Conservation (phyloP, 2,113 vertebrate species). For the Rhinopomastus cyanomelas region DNA sequence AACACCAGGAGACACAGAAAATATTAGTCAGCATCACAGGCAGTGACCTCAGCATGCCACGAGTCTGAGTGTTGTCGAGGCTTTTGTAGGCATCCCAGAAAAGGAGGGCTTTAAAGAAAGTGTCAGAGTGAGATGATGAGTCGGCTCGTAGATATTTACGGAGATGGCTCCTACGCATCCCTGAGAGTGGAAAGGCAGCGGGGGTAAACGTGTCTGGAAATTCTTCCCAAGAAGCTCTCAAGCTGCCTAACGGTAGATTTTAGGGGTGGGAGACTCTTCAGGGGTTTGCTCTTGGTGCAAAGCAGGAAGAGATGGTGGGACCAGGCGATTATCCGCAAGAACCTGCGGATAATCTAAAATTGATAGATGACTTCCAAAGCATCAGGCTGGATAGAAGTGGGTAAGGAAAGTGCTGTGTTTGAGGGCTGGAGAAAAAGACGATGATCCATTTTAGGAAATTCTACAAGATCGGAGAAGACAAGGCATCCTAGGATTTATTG, state of each 20-base stretch:
- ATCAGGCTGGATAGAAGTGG: not conserved
- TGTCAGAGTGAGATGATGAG: not conserved
- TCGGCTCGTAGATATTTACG: not conserved
- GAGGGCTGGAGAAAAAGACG: not conserved
- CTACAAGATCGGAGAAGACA: not conserved
- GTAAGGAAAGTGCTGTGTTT: not conserved
- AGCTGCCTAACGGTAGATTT: not conserved
- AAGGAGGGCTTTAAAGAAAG: not conserved
- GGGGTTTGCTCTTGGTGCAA: not conserved
- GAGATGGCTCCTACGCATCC: not conserved
- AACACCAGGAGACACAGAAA: conserved; percentile 61
- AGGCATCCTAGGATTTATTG: not conserved
- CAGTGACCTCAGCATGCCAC: conserved; percentile 53
- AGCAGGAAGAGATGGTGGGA: not conserved
- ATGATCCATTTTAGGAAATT: not conserved
- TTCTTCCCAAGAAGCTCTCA: not conserved
- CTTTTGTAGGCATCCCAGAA: conserved; percentile 18
- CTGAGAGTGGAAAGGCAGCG: not conserved
- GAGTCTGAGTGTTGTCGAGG: conserved; percentile 33
- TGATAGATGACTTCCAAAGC: not conserved
- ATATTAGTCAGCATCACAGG: conserved; percentile 65
- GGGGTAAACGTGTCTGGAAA: not conserved
- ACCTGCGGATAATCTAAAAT: too few species aligned
- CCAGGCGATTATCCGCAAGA: not conserved
- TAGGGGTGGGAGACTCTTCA: not conserved